Conservation (phyloP, 2,888 invertebrate genomes). For the Drosophila nigricruria region DNA sequence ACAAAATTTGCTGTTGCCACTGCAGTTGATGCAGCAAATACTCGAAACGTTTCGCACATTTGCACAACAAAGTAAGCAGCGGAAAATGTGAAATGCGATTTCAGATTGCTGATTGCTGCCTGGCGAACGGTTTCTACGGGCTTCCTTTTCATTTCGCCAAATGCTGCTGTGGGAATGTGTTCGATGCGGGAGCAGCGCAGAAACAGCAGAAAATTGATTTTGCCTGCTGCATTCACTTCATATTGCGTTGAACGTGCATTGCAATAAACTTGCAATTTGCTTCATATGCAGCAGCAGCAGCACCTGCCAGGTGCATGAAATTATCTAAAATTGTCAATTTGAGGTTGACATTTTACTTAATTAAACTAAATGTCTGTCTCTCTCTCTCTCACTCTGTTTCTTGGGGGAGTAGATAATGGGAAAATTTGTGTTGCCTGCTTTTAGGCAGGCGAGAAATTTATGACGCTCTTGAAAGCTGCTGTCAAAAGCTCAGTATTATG, state of each 20-base stretch:
- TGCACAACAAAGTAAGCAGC: constrained; percentile 52
- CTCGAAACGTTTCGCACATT: constrained; percentile 38
- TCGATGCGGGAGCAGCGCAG: constrained; percentile 25
- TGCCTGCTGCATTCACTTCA: constrained; percentile 12
- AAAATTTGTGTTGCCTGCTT: constrained; percentile 55
- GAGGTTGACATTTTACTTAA: constrained; percentile 5
- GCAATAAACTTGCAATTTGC: constrained; percentile 4
- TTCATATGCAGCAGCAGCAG: not conserved
- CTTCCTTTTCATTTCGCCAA: constrained; percentile 19
- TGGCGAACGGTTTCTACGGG: constrained; percentile 33
- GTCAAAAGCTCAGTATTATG: constrained; percentile 38
- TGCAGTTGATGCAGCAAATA: constrained; percentile 37
- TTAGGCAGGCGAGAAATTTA: constrained; percentile 57
- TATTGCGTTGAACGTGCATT: constrained; percentile 3
- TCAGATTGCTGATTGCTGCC: constrained; percentile 38
- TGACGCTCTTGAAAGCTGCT: constrained; percentile 33
- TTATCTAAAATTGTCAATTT: constrained; percentile 26
- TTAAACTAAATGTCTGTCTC: constrained; percentile 7
- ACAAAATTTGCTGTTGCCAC: constrained; percentile 31
- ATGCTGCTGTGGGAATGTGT: not conserved
- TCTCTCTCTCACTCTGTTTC: not conserved
- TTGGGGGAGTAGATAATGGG: constrained; percentile 15
- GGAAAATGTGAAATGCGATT: constrained; percentile 44
- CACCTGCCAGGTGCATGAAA: constrained; percentile 20
- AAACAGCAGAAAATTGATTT: constrained; percentile 45